Evolutionary conservation across 1,140 invertebrate species (phyloP).

Genomic region (Ladona fulva): DNA sequence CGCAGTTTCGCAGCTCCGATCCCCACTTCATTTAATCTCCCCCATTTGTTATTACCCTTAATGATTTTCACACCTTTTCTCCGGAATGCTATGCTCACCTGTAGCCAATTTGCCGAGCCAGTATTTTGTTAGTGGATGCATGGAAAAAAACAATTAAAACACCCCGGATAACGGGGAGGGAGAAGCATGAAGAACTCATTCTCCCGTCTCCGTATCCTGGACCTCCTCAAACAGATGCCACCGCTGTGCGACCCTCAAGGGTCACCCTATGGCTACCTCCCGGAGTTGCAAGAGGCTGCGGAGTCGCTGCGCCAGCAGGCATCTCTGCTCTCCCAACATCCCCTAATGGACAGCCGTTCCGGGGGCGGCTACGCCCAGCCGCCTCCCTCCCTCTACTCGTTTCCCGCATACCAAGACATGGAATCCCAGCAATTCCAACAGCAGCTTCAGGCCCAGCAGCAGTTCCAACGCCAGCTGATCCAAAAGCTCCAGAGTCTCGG

Average conservation of each 20-base stretch:
- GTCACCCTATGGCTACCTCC: conserved; percentile 27
- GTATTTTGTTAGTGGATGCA: too few relatives aligned
- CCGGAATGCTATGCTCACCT: too few relatives aligned
- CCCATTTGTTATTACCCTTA: too few relatives aligned
- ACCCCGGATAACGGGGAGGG: too few relatives aligned
- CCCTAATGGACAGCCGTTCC: conserved; percentile 22
- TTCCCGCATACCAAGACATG: conserved; percentile 29
- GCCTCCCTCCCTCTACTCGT: conserved; percentile 31
- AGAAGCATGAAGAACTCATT: too few relatives aligned
- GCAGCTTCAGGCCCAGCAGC: conserved; percentile 33
- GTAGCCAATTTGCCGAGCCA: too few relatives aligned
- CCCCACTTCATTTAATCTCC: too few relatives aligned
- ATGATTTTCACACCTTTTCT: too few relatives aligned
- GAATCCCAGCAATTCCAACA: conserved; percentile 27
- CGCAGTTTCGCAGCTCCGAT: too few relatives aligned
- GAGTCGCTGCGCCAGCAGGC: conserved; percentile 21
- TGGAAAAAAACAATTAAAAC: too few relatives aligned
- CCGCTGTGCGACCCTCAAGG: conserved; percentile 29
- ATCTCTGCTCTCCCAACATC: conserved; percentile 25
- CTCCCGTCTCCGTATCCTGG: conserved; percentile 13
- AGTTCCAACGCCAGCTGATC: conserved; percentile 44
- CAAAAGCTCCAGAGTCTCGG: conserved; percentile 46
- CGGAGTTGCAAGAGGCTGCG: conserved; percentile 29
- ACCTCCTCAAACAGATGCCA: conserved; percentile 13
- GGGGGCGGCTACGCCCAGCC: conserved; percentile 15